Evolutionary conservation across 2,888 invertebrate genomes (phyloP).

Genomic region (Thereva nobilitata): DNA sequence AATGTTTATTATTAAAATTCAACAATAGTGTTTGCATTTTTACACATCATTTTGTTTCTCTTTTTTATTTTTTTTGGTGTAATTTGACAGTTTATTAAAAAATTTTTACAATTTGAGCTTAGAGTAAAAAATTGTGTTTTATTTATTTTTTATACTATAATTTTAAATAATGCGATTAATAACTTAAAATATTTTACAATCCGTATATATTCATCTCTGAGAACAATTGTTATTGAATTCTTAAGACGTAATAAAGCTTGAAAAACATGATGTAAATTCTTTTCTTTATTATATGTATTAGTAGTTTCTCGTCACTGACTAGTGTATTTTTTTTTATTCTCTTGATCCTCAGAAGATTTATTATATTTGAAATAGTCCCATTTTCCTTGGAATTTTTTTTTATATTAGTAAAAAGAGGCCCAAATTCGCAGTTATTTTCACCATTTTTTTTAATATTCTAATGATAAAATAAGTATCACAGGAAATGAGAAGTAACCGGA

Average conservation of each 20-base stretch:
- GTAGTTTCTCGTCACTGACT: too few relatives aligned
- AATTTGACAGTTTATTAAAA: conserved; percentile 5
- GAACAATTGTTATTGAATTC: too few relatives aligned
- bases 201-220: too few relatives aligned
- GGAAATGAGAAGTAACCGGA: conserved; percentile 25
- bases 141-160: background rate
- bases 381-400: conserved; percentile 1
- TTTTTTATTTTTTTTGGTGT: conserved; percentile 24
- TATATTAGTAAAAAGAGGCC: background rate
- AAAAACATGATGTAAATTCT: too few relatives aligned
- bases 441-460: conserved; percentile 22
- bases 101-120: conserved; percentile 29
- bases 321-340: too few relatives aligned
- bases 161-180: conserved; percentile 9
- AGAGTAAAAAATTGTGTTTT: conserved; percentile 18
- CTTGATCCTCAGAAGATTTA: too few relatives aligned
- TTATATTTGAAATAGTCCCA: background rate
- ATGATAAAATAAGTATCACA: conserved; percentile 28
- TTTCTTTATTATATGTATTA: too few relatives aligned
- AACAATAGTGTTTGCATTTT: conserved; percentile 25
- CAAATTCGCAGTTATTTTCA: conserved; percentile 5
- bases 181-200: conserved; percentile 8
- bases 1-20: conserved; percentile 31
- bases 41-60: conserved; percentile 28
- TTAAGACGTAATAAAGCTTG: too few relatives aligned